Base-by-base conservation (phyloP, 2,888 invertebrate genomes). In the Oscheius sp. region DNA sequence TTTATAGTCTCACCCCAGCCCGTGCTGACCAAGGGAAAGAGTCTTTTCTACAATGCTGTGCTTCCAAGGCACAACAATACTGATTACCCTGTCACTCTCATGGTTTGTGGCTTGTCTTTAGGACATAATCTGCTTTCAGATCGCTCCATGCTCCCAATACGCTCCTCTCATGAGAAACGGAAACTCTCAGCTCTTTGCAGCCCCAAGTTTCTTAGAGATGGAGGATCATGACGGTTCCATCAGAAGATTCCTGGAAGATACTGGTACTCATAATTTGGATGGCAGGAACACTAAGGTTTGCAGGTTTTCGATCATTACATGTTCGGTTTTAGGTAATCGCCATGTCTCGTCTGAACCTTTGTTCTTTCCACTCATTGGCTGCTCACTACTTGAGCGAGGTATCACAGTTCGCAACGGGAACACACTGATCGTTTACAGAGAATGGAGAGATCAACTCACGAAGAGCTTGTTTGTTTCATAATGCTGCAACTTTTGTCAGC, bases 131-230 rank as follows among this genome's bases (percentile, higher is more conserved):
- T 10, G n/a, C 35, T 29, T 76, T 50, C 66, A 81, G 86, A 82
- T 86, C 48, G 83, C 85, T 21, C 86, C 86, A 13, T 82, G 85
- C 42, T 82, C 83, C 11, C 85, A 85, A 74, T 86, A 86, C 72
- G 84, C 84, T 29, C 86, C 86, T 37, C 73, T 86, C 2, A 80
- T 86, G 82, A 76, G 85, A 32, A 79, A 83, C 70, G 79, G 80
- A 11, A 83, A 85, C 21, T 79, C 80, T n/a, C 79, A 79, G 68
- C 79, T 80, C 33, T 86, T 84, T 66, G 79, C 81, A 2, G 78
- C 85, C 9, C 81, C 83, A 1, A 74, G 78, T 4, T 82, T 86
- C 70, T 62, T 82, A 1, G 86, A 86, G 65, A 79, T 86, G 62
- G 86, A 86, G 76, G 86, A 86, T 59, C 80, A 79, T 47, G 81